Percentiles rank a stretch among this genome's conserved stretches.
phyloP scores from a whole-genome alignment of 2,888 invertebrate species.

The Acanthococcus lagerstroemiae region DNA sequence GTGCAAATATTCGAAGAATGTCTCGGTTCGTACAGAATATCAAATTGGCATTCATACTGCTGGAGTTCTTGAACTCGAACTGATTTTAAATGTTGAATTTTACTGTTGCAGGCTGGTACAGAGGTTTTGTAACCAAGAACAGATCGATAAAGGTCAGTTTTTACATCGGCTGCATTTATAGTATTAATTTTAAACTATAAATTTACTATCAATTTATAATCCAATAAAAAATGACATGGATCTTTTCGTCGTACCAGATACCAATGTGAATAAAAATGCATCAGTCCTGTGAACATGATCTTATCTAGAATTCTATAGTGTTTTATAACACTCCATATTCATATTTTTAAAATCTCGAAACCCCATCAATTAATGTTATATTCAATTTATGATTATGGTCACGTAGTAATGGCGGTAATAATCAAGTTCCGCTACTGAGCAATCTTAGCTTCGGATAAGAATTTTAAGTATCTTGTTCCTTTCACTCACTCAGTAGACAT shows the following conservation, averaged over 20 bases:
- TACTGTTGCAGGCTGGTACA: conserved; percentile 61
- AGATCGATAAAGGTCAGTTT: conserved; percentile 47
- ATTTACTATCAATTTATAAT: neutral
- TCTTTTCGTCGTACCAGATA: no score
- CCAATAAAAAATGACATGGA: neutral
- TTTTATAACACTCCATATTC: no score
- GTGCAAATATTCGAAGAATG: conserved; percentile 87
- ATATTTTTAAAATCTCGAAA: no score
- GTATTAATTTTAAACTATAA: neutral
- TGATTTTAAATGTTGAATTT: neutral
- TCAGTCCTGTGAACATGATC: no score
- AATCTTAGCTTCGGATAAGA: no score
- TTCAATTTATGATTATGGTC: no score
- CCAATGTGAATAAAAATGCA: no score
- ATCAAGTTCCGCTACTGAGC: no score
- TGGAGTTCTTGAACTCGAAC: neutral
- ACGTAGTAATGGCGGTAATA: no score
- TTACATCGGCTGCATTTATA: neutral
- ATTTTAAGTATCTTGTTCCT: neutral
- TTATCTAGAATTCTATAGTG: no score
- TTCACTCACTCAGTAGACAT: no score
- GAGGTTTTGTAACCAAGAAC: conserved; percentile 73
- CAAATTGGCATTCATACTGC: neutral
- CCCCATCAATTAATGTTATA: no score
- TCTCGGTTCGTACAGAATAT: conserved; percentile 52